Evolutionary conservation across 2,888 invertebrate genomes (phyloP), one percentile per base, ranked within the genome.

Genomic region (Aporophyla nigra): DNA sequence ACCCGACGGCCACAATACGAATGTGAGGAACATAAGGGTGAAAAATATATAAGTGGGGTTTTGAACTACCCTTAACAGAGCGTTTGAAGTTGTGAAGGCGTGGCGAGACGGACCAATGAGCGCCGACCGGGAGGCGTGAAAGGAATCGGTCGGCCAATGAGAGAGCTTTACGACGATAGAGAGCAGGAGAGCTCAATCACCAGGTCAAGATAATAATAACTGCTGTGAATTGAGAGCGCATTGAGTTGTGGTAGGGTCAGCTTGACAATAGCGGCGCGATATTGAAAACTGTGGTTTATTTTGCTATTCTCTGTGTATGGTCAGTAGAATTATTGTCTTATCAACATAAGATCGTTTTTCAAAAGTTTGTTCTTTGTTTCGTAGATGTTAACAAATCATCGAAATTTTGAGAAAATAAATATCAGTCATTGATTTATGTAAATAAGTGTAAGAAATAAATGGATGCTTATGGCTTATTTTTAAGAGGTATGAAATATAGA

Each of bases 171-270:
- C 85, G 87, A 86, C 91, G 93, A 94, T 93, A 90, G 93, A 93
- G 94, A 95, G 95, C 94, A 95, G 94, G 94, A 94, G 94, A 95
- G 95, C 95, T 96, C 96, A 95, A 96, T 96, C 96, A 95, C 95
- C 95, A 94, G 96, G 95, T 96, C 95, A 95, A 95, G 96, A 96
- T 96, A 96, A 96, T 96, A 96, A 96, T 96, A 96, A 96, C 95
- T 94, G 94, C 94, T 93, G 94, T 93, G 96, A 96, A 96, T 96
- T 96, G 96, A 95, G 95, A 96, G 96, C 95, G 96, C 95, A 95
- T 96, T 95, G 95, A 95, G 95, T 93, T 92, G 94, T 92, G 94
- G 96, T 95, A 96, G 93, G 95, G 96, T 95, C 95, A 95, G 94
- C 93, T 90, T 92, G 94, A 93, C 94, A 96, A 95, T 93, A 92